Conservation (phyloP, 2,888 invertebrate genomes). For the Hypselothyrea guttata region DNA sequence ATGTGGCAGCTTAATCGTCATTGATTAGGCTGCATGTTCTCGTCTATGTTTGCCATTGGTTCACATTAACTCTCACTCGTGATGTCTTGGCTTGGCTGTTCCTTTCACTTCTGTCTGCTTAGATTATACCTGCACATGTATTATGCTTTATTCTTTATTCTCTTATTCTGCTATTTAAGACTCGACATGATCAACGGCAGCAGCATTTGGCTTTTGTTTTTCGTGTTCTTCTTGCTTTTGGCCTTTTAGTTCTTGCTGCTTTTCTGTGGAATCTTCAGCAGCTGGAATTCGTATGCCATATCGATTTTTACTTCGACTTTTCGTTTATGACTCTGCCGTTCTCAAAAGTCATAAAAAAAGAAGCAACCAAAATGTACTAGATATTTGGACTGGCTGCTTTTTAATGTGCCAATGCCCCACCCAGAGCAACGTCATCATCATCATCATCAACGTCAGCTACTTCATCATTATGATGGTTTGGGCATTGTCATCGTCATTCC, state of each 20-base stretch:
- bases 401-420: constrained; percentile 22
- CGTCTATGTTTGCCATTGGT: constrained; percentile 3
- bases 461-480: background rate
- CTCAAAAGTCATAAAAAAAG: constrained; percentile 59
- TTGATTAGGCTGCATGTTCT: background rate
- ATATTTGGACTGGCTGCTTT: constrained; percentile 19
- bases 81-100: no score
- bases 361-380: constrained; percentile 43
- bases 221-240: no score
- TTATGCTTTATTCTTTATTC: background rate
- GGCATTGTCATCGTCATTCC: constrained; percentile 19
- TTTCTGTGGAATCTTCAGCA: constrained; percentile 37
- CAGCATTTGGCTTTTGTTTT: constrained; percentile 18
- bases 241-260: constrained; percentile 2
- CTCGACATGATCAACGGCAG: constrained; percentile 23
- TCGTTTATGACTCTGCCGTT: constrained; percentile 60
- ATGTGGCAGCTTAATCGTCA: constrained; percentile 32
- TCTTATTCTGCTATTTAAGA: background rate
- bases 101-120: constrained; percentile 41
- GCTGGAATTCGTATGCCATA: constrained; percentile 52
- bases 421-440: constrained; percentile 8
- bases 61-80: constrained; percentile 28
- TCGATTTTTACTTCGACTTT: constrained; percentile 64
- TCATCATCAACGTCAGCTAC: constrained; percentile 30
- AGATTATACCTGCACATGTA: constrained; percentile 31